A percentile compares a stretch with the other conserved stretches of the same genome.
Evolutionary conservation across 2,113 vertebrate species (phyloP).

Genomic region (Antennarius striatus): DNA sequence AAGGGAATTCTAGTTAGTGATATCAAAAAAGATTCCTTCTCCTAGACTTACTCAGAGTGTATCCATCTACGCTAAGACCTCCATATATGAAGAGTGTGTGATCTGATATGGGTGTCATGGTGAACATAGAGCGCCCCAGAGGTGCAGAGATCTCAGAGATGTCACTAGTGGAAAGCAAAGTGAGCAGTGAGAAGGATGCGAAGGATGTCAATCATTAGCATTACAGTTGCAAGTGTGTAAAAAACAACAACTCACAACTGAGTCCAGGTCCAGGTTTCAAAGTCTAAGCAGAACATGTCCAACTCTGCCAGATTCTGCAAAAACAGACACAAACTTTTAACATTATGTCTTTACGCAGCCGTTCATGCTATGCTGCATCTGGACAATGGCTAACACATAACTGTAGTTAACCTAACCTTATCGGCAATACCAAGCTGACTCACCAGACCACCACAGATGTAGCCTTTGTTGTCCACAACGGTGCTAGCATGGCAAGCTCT

Average conservation of each 20-base stretch:
- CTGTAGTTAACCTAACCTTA: no score
- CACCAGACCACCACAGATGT: conserved; percentile 92
- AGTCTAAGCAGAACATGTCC: conserved; percentile 91
- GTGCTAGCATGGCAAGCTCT: conserved; percentile 72
- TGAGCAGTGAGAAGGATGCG: neutral
- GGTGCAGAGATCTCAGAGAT: conserved; percentile 76
- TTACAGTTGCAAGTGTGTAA: neutral
- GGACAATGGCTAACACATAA: no score
- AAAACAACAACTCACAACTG: conserved; percentile 79
- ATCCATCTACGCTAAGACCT: conserved; percentile 86
- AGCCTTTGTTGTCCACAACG: conserved; percentile 88
- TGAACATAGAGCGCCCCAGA: conserved; percentile 90
- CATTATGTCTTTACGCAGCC: no score
- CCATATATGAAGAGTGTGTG: conserved; percentile 90
- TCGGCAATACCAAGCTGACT: conserved; percentile 57
- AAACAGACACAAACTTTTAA: neutral
- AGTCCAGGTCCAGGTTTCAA: conserved; percentile 93
- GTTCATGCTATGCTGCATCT: no score
- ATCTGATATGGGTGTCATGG: conserved; percentile 86
- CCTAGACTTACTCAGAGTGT: conserved; percentile 86
- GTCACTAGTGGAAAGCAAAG: conserved; percentile 70
- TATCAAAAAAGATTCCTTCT: no score
- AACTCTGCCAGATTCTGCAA: conserved; percentile 85
- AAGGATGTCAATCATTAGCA: neutral
- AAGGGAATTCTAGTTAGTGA: no score